Base-by-base conservation (phyloP, 2,888 invertebrate species). In the Pseudococcus viburni region DNA sequence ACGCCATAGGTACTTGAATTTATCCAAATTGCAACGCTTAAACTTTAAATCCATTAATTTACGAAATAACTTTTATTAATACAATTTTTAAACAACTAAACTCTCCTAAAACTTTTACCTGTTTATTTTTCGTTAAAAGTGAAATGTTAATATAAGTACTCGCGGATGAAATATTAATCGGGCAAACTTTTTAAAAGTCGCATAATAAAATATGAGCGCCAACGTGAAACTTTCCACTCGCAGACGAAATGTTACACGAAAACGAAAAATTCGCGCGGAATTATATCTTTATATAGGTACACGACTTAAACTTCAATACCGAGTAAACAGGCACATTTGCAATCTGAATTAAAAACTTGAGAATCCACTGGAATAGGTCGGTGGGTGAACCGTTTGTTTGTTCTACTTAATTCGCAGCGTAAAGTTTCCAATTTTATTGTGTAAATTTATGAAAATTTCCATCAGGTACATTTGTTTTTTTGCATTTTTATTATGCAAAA, bases 91-190 rank as follows among this genome's bases (percentile, higher is more conserved):
- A 77, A 77, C 42, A 77, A 33, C 77, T 77, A 42, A 42, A 42
- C 77, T 77, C 77, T 1, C 77, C 39, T 77, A 42, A 77, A 77
- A 77, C 77, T 77, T 77, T 77, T 77, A 77, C 77, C 77, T 77
- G 77, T 77, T 77, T 77, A 77, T 77, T 77, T 77, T 77, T 77
- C 77, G 77, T 77, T 77, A 42, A 68, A 77, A 42, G 77, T 77
- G n/a, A 42, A 77, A 77, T 42, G 77, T 77, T 77, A 77, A 77
- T 77, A 42, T 77, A 77, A 77, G 77, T 77, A 77, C 77, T 42
- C 39, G 42, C n/a, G 55, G 77, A 39, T 77, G 77, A 77, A 77
- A 39, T 77, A 77, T 77, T 77, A 39, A 77, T 42, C 17, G 77
- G 26, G 42, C 11, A 42, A 77, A 39, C 39, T 77, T 77, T 68